A percentile compares a stretch with the other conserved stretches of the same genome.
These are phyloP conservation scores for Meriones psammophilus DNA, from an alignment of 2,797 vertebrate genomes.

Conservation along the genomic window DNA sequence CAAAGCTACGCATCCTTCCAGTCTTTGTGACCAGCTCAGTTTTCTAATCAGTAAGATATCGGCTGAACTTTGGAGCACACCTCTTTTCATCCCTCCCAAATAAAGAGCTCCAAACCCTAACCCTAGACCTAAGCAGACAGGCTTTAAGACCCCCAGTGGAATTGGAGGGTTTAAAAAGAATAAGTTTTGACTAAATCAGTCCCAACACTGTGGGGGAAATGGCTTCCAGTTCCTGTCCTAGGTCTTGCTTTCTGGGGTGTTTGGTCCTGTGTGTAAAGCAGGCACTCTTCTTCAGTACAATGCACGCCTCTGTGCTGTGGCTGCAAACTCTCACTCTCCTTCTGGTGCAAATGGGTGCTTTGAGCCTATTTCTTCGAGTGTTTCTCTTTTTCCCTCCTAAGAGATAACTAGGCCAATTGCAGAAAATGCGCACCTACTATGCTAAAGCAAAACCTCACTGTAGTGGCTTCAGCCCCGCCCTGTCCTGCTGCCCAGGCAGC, in stretches of 20 bases:
- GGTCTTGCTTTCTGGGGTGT: neutral
- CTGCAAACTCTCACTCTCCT: too few species aligned
- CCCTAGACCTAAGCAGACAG: neutral
- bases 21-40: neutral
- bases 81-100: neutral
- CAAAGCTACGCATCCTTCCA: neutral
- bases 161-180: neutral
- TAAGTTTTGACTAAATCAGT: neutral
- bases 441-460: neutral
- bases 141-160: neutral
- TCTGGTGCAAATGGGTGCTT: neutral
- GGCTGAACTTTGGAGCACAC: neutral
- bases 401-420: neutral
- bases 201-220: neutral
- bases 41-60: neutral
- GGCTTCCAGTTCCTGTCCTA: neutral
- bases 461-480: too few species aligned
- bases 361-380: neutral
- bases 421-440: neutral
- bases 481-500: neutral
- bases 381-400: neutral
- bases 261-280: neutral
- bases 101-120: neutral
- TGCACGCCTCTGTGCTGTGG: accelerated
- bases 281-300: neutral